Percentiles rank a stretch among this genome's conserved stretches.
These are phyloP conservation scores for Pseudococcus jackbeardsleyi DNA, from an alignment of 2,888 invertebrate genomes.

Conservation along the genomic window DNA sequence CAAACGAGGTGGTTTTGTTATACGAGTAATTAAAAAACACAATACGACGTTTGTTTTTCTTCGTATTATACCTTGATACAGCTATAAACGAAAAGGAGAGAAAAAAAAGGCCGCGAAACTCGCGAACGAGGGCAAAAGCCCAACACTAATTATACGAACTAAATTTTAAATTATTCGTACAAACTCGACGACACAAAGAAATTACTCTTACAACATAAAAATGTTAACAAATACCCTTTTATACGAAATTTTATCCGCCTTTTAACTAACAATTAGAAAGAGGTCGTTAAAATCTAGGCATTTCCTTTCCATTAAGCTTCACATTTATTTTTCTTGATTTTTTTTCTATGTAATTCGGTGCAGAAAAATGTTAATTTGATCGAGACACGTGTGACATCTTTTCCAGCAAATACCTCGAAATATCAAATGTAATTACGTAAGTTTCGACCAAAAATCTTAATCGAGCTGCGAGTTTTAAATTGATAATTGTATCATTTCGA, in stretches of 20 bases:
- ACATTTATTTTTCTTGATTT: neutral
- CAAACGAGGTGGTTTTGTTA: neutral
- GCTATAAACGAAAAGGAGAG: neutral
- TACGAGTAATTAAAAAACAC: slow-evolving; percentile 45
- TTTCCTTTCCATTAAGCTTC: slow-evolving; percentile 30
- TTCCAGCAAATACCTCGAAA: neutral
- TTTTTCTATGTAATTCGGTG: neutral
- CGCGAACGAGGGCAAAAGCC: neutral
- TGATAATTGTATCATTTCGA: slow-evolving; percentile 34
- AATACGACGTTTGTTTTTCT: slow-evolving; percentile 25
- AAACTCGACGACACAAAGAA: slow-evolving; percentile 39
- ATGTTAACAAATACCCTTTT: slow-evolving; percentile 35
- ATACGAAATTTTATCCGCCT: slow-evolving; percentile 32
- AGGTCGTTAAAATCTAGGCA: slow-evolving; percentile 25
- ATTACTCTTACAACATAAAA: slow-evolving; percentile 16
- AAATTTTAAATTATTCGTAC: slow-evolving; percentile 30
- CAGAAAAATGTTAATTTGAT: neutral
- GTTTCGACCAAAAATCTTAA: slow-evolving; percentile 36
- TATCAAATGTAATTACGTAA: neutral
- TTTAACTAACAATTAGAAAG: slow-evolving; percentile 36
- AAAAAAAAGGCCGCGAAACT: neutral
- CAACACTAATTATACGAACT: slow-evolving; percentile 30
- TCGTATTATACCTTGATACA: neutral
- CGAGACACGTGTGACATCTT: neutral
- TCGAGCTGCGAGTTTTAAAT: neutral